Evolutionary conservation across 2,888 invertebrate species (phyloP), one percentile per base, ranked within the genome.

Genomic region (Hyles lineata): DNA sequence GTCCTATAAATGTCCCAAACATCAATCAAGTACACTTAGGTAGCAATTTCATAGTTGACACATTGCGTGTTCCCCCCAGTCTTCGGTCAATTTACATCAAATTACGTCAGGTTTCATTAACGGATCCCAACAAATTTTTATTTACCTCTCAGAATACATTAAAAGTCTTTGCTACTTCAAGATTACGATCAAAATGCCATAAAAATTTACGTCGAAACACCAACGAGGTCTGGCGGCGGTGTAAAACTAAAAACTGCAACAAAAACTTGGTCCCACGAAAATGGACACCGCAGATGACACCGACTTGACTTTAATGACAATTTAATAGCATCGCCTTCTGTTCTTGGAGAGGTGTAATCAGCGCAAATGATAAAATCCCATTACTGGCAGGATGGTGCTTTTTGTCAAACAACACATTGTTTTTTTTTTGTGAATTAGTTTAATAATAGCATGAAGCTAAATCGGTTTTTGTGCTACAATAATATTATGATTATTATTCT

Each of bases 31-130:
- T 87, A 89, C 87, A 89, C 85, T 88, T 87, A 87, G 88, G 90
- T 92, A 90, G 91, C 90, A 91, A 92, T 93, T 92, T 92, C 90
- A 92, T 90, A 93, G 93, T 91, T 91, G 93, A 93, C 93, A 92
- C 89, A 87, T 93, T 92, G 93, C 94, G 92, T 93, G 93, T 84
- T 79, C 81, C 87, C 85, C 88, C 87, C 86, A 80, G 84, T 82
- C 74, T 80, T 83, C 83, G 89, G 89, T 91, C 91, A 93, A 92
- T 93, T 93, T 92, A 92, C 91, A 90, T 92, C 90, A 90, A 92
- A 93, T 92, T 93, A 93, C 90, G 88, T 85, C 85, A 85, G 90
- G 86, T 90, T 90, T 92, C 93, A 93, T 93, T 94, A 94, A 91
- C 89, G 83, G 85, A 89, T 85, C 82, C 76, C 82, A 78, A 88